A percentile compares a stretch with the other conserved stretches of the same genome.
These are phyloP conservation scores for Matsumurasca onukii DNA, from an alignment of 1,140 invertebrate species.

Conservation along the genomic window DNA sequence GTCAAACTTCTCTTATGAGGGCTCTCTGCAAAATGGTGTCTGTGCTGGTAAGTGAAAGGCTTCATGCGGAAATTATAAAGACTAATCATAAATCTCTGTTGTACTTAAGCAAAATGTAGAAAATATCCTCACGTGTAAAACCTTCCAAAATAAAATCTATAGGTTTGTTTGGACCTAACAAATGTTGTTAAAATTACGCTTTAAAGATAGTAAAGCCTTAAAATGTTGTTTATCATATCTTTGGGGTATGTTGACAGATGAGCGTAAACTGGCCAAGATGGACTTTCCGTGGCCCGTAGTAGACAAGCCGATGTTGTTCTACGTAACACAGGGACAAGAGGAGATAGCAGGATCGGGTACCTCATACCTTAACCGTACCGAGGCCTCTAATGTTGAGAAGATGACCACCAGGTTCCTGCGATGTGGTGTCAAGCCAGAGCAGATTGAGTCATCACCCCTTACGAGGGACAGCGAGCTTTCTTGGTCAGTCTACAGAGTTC, in stretches of 20 bases:
- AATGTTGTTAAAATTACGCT: too few relatives aligned
- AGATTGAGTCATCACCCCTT: conserved; percentile 98
- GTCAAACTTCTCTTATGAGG: conserved; percentile 99
- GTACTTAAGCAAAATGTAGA: too few relatives aligned
- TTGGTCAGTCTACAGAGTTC: conserved; percentile 66
- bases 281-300: conserved; percentile 98
- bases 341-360: conserved; percentile 98
- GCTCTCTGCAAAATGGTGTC: conserved; percentile 97
- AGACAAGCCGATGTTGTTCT: conserved; percentile 99
- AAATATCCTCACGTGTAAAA: background rate
- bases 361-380: conserved; percentile 97
- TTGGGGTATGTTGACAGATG: too few relatives aligned
- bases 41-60: conserved; percentile 72
- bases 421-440: conserved; percentile 94
- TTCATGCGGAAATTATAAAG: too few relatives aligned
- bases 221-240: too few relatives aligned
- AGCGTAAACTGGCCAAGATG: conserved; percentile 84
- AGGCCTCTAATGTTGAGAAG: conserved; percentile 98
- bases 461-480: conserved; percentile 98
- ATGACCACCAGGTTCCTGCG: conserved; percentile 92
- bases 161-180: background rate
- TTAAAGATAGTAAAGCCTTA: too few relatives aligned
- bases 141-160: background rate
- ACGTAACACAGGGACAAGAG: conserved; percentile 96
- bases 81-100: too few relatives aligned